phyloP scores from a whole-genome alignment of 2,797 vertebrate species.

The Melanotaenia boesemani region DNA sequence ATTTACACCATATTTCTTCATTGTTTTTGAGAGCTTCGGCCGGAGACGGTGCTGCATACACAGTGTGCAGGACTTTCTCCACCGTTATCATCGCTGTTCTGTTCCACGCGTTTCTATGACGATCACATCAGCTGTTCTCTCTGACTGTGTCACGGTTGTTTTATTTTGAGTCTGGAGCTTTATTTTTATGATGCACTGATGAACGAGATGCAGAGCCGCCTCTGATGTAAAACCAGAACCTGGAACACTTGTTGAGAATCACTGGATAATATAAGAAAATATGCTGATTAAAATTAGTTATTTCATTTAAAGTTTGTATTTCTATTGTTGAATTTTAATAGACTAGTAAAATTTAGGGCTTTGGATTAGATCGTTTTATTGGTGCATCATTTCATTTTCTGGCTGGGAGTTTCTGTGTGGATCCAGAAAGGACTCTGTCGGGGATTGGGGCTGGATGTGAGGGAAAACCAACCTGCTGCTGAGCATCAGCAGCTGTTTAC shows the following conservation, averaged over 20 bases:
- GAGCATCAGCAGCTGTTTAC: background rate
- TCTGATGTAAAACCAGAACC: background rate
- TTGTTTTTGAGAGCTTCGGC: no score
- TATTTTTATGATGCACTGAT: slow-evolving; percentile 27
- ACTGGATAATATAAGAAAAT: background rate
- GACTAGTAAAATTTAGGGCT: no score
- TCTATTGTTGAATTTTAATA: slow-evolving; percentile 33
- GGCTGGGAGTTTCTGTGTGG: background rate
- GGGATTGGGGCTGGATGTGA: slow-evolving; percentile 1
- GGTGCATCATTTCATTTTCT: slow-evolving; percentile 6
- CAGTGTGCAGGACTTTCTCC: background rate
- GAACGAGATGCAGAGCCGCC: background rate
- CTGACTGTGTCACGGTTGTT: background rate
- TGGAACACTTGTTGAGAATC: slow-evolving; percentile 3
- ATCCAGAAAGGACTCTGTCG: background rate
- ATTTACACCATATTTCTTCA: background rate
- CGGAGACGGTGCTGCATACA: background rate
- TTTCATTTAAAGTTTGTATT: slow-evolving; percentile 37
- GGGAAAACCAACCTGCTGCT: background rate
- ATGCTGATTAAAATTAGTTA: no score
- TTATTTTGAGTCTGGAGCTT: background rate
- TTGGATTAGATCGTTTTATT: no score
- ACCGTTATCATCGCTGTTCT: no score
- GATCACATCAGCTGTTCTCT: slow-evolving; percentile 9
- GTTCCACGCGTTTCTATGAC: no score